A percentile compares a stretch with the other conserved stretches of the same genome.
Evolutionary conservation across 2,888 invertebrate species (phyloP).

Genomic region (Luffia ferchaultella): DNA sequence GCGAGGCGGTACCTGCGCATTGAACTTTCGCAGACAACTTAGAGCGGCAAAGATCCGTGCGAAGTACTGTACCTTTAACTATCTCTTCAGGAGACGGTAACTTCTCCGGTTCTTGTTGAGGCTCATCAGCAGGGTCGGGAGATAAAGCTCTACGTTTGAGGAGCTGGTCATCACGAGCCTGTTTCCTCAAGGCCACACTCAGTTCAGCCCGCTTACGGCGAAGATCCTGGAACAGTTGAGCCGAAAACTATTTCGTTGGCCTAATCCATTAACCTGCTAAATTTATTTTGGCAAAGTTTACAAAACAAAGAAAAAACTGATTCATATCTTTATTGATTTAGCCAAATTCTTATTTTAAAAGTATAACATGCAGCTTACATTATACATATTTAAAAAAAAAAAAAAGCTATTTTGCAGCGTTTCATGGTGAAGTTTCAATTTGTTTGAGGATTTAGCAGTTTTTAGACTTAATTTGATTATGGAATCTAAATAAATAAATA

Average conservation of each 20-base stretch:
- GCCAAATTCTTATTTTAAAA: neutral
- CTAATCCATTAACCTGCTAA: neutral
- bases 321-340: neutral
- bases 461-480: neutral
- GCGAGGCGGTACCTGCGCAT: no score
- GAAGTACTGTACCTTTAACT: slow-evolving; percentile 70
- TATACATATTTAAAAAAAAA: neutral
- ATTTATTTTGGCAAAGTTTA: neutral
- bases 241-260: neutral
- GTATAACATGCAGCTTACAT: neutral
- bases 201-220: slow-evolving; percentile 89
- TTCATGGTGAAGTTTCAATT: neutral
- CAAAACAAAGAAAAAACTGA: neutral
- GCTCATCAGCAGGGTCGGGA: slow-evolving; percentile 61
- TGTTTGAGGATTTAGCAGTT: neutral
- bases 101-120: slow-evolving; percentile 38
- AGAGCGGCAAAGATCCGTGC: no score
- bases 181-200: slow-evolving; percentile 90
- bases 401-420: neutral
- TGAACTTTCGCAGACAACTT: no score
- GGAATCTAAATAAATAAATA: neutral
- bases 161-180: slow-evolving; percentile 92
- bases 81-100: slow-evolving; percentile 76
- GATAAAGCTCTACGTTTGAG: slow-evolving; percentile 87
- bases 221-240: slow-evolving; percentile 80